A percentile compares a stretch with the other conserved stretches of the same genome.
These are phyloP conservation scores for Diaprepes abbreviatus DNA, from an alignment of 2,888 invertebrate species.

Conservation along the genomic window DNA sequence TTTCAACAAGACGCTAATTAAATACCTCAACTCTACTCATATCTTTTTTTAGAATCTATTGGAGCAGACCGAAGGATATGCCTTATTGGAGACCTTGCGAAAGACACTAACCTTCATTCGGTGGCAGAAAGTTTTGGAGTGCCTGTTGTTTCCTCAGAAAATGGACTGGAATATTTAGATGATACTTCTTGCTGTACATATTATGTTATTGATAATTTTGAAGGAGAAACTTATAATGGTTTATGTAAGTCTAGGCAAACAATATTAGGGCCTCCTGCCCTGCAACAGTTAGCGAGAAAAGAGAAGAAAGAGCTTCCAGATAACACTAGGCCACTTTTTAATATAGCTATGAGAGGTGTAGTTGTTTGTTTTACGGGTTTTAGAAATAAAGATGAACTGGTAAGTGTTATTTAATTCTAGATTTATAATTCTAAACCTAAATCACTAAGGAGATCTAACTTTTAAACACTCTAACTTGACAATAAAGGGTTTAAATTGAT, in stretches of 20 bases:
- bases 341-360: constrained; percentile 88
- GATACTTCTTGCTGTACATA: constrained; percentile 75
- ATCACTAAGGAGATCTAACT: too few species aligned
- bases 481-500: too few species aligned
- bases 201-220: constrained; percentile 82
- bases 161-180: constrained; percentile 73
- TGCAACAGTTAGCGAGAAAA: constrained; percentile 80
- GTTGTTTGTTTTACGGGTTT: constrained; percentile 95
- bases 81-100: constrained; percentile 72
- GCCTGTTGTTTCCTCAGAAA: constrained; percentile 75
- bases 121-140: constrained; percentile 76
- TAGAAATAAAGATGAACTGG: constrained; percentile 90
- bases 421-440: too few species aligned
- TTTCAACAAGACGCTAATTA: constrained; percentile 38
- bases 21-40: background rate
- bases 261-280: constrained; percentile 85
- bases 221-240: constrained; percentile 78
- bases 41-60: constrained; percentile 29
- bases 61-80: constrained; percentile 70
- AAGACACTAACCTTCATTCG: constrained; percentile 70
- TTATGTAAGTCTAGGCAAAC: constrained; percentile 78
- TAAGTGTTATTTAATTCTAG: too few species aligned
- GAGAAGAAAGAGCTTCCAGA: constrained; percentile 81
- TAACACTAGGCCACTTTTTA: constrained; percentile 86
- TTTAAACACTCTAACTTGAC: too few species aligned